Conservation (phyloP, 2,888 invertebrate species). For the Coremacera marginata region DNA sequence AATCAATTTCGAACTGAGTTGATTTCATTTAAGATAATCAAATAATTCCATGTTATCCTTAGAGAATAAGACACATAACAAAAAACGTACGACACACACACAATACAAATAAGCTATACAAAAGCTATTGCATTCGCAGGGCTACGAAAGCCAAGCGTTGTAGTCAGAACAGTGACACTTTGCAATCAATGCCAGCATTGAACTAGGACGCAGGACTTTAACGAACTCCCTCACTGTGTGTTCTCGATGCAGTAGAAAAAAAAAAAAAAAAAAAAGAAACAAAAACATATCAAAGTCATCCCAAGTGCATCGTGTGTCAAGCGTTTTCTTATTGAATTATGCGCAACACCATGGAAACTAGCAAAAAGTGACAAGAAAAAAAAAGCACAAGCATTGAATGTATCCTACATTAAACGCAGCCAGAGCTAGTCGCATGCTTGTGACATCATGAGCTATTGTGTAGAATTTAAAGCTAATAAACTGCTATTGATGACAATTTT, state of each 20-base stretch:
- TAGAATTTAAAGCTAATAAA: too few species aligned
- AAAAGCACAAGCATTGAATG: too few species aligned
- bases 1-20: not conserved
- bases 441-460: too few species aligned
- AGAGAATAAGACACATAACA: not conserved
- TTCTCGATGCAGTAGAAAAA: not conserved
- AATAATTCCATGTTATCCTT: not conserved
- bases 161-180: too few species aligned
- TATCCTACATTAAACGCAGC: too few species aligned
- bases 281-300: conserved; percentile 2
- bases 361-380: not conserved
- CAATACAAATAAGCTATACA: too few species aligned
- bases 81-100: not conserved
- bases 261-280: not conserved
- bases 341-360: not conserved
- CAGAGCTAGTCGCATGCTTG: too few species aligned
- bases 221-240: not conserved
- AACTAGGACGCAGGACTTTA: not conserved
- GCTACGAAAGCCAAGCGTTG: too few species aligned
- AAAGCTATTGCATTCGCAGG: too few species aligned
- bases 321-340: not conserved
- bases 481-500: too few species aligned
- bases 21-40: conserved; percentile 5
- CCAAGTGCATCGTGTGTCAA: not conserved
- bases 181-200: too few species aligned